phyloP scores from a whole-genome alignment of 1,140 invertebrate species.

The Neuroterus valhalla region DNA sequence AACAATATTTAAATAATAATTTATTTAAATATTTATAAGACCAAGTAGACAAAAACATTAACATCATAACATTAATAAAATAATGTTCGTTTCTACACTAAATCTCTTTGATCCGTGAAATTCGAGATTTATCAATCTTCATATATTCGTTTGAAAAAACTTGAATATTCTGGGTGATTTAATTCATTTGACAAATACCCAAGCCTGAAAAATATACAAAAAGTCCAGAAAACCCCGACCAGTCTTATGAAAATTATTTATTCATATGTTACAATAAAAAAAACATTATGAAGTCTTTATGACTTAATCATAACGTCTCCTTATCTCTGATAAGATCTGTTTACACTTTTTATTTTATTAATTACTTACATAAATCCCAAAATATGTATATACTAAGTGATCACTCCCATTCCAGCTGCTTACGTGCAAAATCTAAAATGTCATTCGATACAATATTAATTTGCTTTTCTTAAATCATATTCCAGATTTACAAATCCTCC shows the following conservation, averaged over 20 bases:
- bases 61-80: too few species aligned
- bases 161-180: too few species aligned
- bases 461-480: not conserved
- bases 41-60: too few species aligned
- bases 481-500: not conserved
- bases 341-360: not conserved
- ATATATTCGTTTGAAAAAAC: too few species aligned
- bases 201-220: too few species aligned
- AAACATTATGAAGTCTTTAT: slow-evolving; percentile 42
- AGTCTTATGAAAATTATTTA: slow-evolving; percentile 59
- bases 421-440: not conserved
- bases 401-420: not conserved
- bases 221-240: not conserved
- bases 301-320: slow-evolving; percentile 44
- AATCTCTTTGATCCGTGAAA: too few species aligned
- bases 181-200: too few species aligned
- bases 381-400: not conserved
- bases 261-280: slow-evolving; percentile 60
- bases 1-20: too few species aligned
- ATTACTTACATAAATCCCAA: not conserved
- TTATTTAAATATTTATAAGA: too few species aligned
- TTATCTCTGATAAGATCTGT: slow-evolving; percentile 33
- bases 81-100: too few species aligned
- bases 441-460: not conserved
- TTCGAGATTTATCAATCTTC: too few species aligned